Evolutionary conservation across 2,888 invertebrate genomes (phyloP), one percentile per base, ranked within the genome.

Genomic region (Anoplius nigerrimus): DNA sequence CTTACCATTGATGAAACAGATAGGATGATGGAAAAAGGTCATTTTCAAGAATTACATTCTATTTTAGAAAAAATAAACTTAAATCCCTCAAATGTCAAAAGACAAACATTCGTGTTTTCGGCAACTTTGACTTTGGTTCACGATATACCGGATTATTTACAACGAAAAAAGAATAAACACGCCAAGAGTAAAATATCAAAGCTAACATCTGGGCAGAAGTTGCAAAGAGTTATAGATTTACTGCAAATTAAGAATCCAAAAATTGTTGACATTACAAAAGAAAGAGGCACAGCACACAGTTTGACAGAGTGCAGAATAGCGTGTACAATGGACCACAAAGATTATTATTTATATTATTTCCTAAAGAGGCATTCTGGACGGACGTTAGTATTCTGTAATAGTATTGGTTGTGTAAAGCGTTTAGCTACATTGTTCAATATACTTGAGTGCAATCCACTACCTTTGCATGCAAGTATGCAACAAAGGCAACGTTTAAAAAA

Each of bases 1-100:
- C 90, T 99, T 72, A 98, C 97, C 0, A 96, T 99, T 77, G 99
- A 99, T 89, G 99, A 99, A 90, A 98, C 99, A 0, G 99, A 99
- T 89, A 92, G 99, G 69, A 99, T 99, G 99, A 90, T 99, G 16
- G 99, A 99, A 87, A 94, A 93, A 76, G 97, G 97, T 0, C 99
- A 99, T 87, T 99, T 99, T 88, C 94, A 95, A 75, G 99, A 99
- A 89, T 88, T 99, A 1, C 92, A 94, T 21, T 92, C 93, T 15
- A 89, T 99, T 46, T 87, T 99, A 3, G 95, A 95, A 75, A 90
- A 93, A 0, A 90, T 99, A 5, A 98, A 98, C 88, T 89, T 90
- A 15, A 93, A 94, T 79, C 92, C 93, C 46, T 84, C 82, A 0
- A 92, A 91, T 48, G 90, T 91, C 59, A 83, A 90, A 43, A 90